phyloP scores from a whole-genome alignment of 2,113 vertebrate genomes.

The Petaurus breviceps region DNA sequence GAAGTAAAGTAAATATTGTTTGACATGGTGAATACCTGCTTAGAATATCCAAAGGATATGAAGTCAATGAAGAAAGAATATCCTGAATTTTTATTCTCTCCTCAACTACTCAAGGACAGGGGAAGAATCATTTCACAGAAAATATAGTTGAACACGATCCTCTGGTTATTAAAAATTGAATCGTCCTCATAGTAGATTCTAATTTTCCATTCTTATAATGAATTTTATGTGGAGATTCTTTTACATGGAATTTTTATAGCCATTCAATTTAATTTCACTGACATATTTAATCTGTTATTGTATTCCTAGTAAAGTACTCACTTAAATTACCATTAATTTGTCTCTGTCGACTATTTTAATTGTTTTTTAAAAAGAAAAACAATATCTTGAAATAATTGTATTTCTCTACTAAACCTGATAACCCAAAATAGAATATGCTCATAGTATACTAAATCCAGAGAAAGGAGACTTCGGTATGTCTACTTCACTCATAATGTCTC shows the following conservation, averaged over 20 bases:
- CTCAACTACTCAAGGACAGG: not conserved
- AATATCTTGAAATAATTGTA: slow-evolving; percentile 32
- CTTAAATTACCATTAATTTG: slow-evolving; percentile 21
- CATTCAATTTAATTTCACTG: slow-evolving; percentile 39
- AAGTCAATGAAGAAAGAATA: not conserved
- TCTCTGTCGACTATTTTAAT: not conserved
- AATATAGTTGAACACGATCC: not conserved
- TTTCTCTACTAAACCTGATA: not conserved
- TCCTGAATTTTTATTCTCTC: not conserved
- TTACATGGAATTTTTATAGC: slow-evolving; percentile 21
- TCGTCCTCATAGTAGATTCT: slow-evolving; percentile 60
- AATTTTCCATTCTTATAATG: slow-evolving; percentile 58
- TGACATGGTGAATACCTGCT: not conserved
- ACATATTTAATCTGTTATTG: slow-evolving; percentile 45
- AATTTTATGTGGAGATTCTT: slow-evolving; percentile 58
- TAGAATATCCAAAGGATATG: not conserved
- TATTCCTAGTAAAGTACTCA: slow-evolving; percentile 42
- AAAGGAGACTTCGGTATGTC: not conserved
- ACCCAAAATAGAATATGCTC: not conserved
- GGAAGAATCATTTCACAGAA: not conserved
- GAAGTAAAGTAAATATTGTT: not conserved
- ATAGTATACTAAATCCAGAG: not conserved
- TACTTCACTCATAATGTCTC: not conserved
- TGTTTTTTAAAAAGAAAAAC: not conserved
- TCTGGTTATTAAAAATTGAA: not conserved